Base-by-base conservation (phyloP, 2,888 invertebrate species). In the Tromatobia lineatoria region DNA sequence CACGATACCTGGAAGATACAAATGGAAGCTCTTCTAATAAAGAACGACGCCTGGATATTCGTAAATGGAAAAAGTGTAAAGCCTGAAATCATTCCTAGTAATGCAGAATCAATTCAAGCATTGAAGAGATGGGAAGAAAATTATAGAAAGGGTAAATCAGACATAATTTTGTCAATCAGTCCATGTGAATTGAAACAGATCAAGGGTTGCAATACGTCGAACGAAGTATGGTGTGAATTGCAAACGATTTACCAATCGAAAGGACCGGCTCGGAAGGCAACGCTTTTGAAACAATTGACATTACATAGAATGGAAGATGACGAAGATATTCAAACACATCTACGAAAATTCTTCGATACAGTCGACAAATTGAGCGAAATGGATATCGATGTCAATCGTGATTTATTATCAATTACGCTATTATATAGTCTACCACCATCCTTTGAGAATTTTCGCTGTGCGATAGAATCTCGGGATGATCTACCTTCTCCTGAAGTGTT, bases 231-330 rank as follows among this genome's bases (percentile, higher is more conserved):
- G 94, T n/a, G 84, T 3, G 93, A 90, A 80, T 85, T 94, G 20
- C 80, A 92, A 61, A 34, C 61, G 3, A 92, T 91, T 23, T 92
- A 92, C 67, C 89, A 92, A 83, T 93, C 93, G 13, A 89, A 88
- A 59, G 93, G 93, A 3, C 93, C 93, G 0, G 93, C 93, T 0
- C 83, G 91, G 50, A 94, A 94, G 80, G 94, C 93, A 0, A 93
- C 91, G 3, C 82, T 94, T 6, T 78, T 94, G n/a, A 94, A 94
- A 69, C 87, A 90, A 50, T 83, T 94, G 3, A 89, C 90, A 3
- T 77, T 93, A 6, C 89, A 89, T 7, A 89, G 89, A 45, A 93
- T 94, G 92, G 50, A 71, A n/a, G 90, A 93, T 23, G 83, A 81
- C 2, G 89, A 87, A 0, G 91, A 93, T 73, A 87, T 93, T 2